Evolutionary conservation across 2,888 invertebrate genomes (phyloP).

Genomic region (Lissocephala sabroskyi): DNA sequence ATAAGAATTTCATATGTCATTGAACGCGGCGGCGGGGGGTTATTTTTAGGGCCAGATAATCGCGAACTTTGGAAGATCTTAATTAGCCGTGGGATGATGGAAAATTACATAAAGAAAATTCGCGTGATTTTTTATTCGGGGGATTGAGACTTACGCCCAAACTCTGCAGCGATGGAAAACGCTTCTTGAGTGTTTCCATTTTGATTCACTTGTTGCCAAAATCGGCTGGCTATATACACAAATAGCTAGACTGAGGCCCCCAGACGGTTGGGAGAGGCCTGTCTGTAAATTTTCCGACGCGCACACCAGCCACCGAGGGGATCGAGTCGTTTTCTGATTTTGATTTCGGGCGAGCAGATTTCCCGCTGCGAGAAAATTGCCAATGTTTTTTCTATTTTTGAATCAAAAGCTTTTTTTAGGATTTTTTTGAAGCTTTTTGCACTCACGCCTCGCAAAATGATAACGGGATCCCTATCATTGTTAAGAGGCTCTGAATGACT

Average conservation of each 20-base stretch:
- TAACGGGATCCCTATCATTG: no score
- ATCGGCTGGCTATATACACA: conserved; percentile 17
- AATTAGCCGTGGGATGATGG: no score
- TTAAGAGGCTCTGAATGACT: no score
- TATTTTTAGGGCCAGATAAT: conserved; percentile 33
- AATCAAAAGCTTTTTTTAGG: background rate
- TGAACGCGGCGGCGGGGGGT: conserved; percentile 4
- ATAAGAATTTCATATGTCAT: conserved; percentile 13
- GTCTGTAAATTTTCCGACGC: no score
- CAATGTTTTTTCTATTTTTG: conserved; percentile 4
- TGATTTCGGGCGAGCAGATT: conserved; percentile 41
- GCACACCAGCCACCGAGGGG: conserved; percentile 48
- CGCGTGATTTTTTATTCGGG: conserved; percentile 11
- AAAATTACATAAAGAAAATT: conserved; percentile 23
- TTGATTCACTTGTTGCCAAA: no score
- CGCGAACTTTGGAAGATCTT: no score
- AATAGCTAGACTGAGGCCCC: conserved; percentile 22
- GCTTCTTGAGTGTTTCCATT: conserved; percentile 73
- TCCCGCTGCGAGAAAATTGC: conserved; percentile 2
- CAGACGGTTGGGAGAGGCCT: conserved; percentile 29
- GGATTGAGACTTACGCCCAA: conserved; percentile 72
- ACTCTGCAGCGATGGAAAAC: conserved; percentile 74
- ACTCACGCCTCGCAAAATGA: no score
- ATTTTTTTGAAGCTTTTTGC: background rate
- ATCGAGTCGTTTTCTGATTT: conserved; percentile 62